These are phyloP conservation scores for Pseudorectes ferrugineus DNA, from an alignment of 2,113 vertebrate genomes.

Conservation along the genomic window DNA sequence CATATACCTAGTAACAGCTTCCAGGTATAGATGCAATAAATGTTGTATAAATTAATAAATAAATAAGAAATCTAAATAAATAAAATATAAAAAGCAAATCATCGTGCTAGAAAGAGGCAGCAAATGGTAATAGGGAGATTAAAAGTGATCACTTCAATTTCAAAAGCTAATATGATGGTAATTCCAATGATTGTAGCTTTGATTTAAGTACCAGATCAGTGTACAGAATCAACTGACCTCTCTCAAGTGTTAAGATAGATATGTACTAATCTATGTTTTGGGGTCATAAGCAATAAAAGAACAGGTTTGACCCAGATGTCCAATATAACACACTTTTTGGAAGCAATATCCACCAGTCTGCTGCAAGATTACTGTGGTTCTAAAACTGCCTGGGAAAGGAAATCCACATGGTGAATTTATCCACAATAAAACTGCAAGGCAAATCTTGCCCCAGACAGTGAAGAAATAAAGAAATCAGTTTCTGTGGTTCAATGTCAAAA, in stretches of 20 bases:
- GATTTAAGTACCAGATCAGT: not conserved
- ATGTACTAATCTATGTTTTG: not conserved
- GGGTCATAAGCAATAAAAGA: not conserved
- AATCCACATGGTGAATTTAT: not conserved
- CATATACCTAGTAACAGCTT: not conserved
- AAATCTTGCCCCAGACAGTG: not conserved
- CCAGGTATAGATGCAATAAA: not conserved
- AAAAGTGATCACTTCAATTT: not conserved
- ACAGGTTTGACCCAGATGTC: not conserved
- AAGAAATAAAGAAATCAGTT: not conserved
- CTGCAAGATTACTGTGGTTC: not conserved
- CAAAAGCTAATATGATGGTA: not conserved
- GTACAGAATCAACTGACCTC: not conserved
- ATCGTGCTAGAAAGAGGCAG: not conserved
- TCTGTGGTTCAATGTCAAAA: not conserved
- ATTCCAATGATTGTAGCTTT: not conserved
- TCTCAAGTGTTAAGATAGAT: not conserved
- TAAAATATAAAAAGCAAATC: not conserved
- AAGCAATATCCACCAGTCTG: not conserved
- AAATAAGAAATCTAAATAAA: not conserved
- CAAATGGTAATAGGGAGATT: not conserved
- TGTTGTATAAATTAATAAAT: not conserved
- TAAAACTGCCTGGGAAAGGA: not conserved
- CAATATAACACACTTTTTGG: not conserved
- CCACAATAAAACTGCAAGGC: not conserved